Evolutionary conservation across 2,113 vertebrate genomes (phyloP), one percentile per base, ranked within the genome.

Genomic region (Myodes glareolus): DNA sequence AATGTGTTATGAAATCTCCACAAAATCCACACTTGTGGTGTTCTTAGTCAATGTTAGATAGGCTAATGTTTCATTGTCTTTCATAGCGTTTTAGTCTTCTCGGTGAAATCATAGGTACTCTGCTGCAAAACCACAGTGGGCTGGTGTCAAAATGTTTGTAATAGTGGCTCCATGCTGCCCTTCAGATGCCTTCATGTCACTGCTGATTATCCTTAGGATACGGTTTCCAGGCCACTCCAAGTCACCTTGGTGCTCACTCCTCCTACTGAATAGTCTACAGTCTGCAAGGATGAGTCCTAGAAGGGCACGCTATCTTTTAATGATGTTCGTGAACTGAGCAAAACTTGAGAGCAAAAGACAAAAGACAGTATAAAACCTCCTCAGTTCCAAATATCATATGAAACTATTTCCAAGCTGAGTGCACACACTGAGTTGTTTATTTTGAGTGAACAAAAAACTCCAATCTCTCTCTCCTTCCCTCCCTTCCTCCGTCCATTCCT

Each of bases 321-420:
- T 94, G 90, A 92, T 95, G 72, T 81, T 95, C 76, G 55, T 89
- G 47, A 96, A 91, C 91, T 91, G 39, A 97, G 85, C 73, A 95
- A 93, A 98, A 98, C 90, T 97, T 97, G 77, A 89, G 92, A 91
- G 90, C 84, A 93, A 84, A 13, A 96, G 61, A 33, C 39, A 98
- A 98, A 97, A 39, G 97, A 91, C 72, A n/a, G 78, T 94, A 77
- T 72, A 65, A 9, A 72, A 68, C 61, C 4, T 31, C 50, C 96
- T 47, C 96, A 61, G 95, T 68, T 84, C 58, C 75, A 97, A 97
- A 95, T 68, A 77, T 55, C 33, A 58, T 47, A 82, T 42, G 52
- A 58, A 97, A 87, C 68, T 97, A 75, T 68, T 97, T 78, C 94
- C 82, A 63, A 63, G 73, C 58, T 52, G 91, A 80, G 67, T 81